Conservation (phyloP, 1,140 invertebrate genomes). For the Thaumatotibia leucotreta region DNA sequence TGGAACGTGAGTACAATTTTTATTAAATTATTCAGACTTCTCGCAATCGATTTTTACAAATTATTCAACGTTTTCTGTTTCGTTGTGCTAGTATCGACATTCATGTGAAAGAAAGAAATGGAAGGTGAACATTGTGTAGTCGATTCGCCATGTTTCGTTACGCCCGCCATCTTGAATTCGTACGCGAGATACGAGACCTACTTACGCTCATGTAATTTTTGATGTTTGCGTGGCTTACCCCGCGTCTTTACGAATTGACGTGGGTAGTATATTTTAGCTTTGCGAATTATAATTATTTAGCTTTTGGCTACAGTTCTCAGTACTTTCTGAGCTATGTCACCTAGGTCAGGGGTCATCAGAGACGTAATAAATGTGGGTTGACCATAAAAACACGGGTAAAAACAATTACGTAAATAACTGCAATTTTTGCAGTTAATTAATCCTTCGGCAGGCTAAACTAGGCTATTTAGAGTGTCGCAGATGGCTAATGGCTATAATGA, state of each 20-base stretch:
- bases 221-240: not conserved
- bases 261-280: not conserved
- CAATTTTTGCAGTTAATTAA: too few relatives aligned
- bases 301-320: too few relatives aligned
- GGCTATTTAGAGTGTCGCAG: too few relatives aligned
- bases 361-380: too few relatives aligned
- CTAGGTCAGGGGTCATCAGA: too few relatives aligned
- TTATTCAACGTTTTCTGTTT: not conserved
- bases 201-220: not conserved
- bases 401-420: too few relatives aligned
- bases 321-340: too few relatives aligned
- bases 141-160: not conserved
- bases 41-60: not conserved
- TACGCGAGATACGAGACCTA: not conserved
- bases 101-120: not conserved
- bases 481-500: too few relatives aligned
- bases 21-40: not conserved
- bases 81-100: not conserved
- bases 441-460: too few relatives aligned
- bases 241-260: not conserved
- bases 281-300: too few relatives aligned
- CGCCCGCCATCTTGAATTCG: not conserved
- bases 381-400: too few relatives aligned
- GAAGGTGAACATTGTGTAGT: not conserved
- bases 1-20: slow-evolving; percentile 87